Base-by-base conservation (phyloP, 2,797 vertebrate species). In the Acanthis flammea region DNA sequence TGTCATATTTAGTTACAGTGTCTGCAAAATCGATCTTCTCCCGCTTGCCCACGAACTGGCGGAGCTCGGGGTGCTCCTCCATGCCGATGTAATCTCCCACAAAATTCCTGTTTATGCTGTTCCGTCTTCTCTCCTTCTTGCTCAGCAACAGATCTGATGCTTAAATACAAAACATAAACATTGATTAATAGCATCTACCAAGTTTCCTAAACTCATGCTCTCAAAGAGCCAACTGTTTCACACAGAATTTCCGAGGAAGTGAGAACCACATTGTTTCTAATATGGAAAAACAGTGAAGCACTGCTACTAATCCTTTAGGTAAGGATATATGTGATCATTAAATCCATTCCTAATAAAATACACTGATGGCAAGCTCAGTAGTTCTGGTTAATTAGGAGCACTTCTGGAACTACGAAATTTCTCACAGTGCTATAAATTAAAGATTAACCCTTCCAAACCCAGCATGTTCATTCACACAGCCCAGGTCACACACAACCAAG, bases 81-180 rank as follows among this genome's bases (percentile, higher is more conserved):
- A 99, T 99, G 33, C 99, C 99, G 33, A 99, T 98, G 93, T 99
- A 99, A 96, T 99, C 99, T 2, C 99, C 99, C 10, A 99, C 98
- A 86, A 99, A 99, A 97, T 99, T 99, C 90, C 99, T 98, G 97
- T 99, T 99, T 72, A 99, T 98, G 97, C 99, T 99, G 98, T 99
- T 99, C 76, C 98, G 97, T 89, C 99, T 97, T 48, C 99, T 98
- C 96, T 99, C 99, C 76, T 99, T 99, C 92, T 98, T 98, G 98
- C 99, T 99, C 92, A 99, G 81, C 96, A 99, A 96, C 67, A 99
- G 98, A 96, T 99, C 99, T 27, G 99, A 99, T 22, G 99, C 99
- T 99, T 76, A 90, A 60, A 71, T 33, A 53, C 35, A 61, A n/a
- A 47, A 88, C 82, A 30, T 3, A 73, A 37, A 73, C 19, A 50